Evolutionary conservation across 2,797 vertebrate species (phyloP), one percentile per base, ranked within the genome.

Genomic region (Furcifer pardalis): DNA sequence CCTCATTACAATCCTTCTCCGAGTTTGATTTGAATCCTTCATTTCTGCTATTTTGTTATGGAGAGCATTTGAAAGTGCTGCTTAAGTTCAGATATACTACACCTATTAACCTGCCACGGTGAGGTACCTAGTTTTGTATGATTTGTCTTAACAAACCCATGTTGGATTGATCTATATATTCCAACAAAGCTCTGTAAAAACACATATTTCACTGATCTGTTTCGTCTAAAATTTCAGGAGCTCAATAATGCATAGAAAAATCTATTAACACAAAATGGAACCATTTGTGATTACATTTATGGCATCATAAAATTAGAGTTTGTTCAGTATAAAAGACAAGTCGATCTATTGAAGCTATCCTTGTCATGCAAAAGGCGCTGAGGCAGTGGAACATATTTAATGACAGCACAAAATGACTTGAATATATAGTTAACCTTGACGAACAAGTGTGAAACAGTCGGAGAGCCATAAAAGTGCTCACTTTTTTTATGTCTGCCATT

Each of bases 391-490:
- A 89, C 68, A 79, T 91, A 79, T 85, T 91, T 90, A 90, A 93
- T 73, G 87, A 83, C 89, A 84, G 79, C 83, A 89, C 87, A 87
- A 90, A 92, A 76, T 65, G 72, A 56, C 91, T 91, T 79, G 82
- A 89, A 92, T 90, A 90, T 85, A 91, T 89, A 87, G 71, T 92
- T 93, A 94, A 93, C 91, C 91, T 91, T 93, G 92, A 84, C 73
- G 86, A 89, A 83, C 84, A 89, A 90, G 60, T 77, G 79, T 81
- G 88, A 86, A 68, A 84, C 78, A 90, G 88, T 90, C 83, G 4
- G 84, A 90, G 89, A 88, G 82, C 84, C 72, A 83, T 92, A 84
- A 89, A 92, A 91, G 63, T 86, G 91, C 80, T 92, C 69, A 77
- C n/a, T 88, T 89, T 91, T 62, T 92, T 91, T 86, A 88, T 87